These are phyloP conservation scores for Andrena trimmerana DNA, from an alignment of 2,888 invertebrate species.

Conservation along the genomic window DNA sequence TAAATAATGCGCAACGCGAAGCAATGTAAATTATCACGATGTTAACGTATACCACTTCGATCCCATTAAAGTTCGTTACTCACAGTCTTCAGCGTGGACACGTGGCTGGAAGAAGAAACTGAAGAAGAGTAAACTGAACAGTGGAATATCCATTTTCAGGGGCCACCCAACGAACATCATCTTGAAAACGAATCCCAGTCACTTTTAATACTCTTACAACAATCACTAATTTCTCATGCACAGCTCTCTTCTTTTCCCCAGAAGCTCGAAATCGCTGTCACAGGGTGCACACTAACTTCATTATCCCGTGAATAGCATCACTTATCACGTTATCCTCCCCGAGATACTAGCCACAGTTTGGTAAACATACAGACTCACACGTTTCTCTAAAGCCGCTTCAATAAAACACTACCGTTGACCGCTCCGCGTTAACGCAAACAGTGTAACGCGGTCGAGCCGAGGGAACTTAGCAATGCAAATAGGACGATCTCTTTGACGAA, in stretches of 20 bases:
- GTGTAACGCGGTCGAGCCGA: not conserved
- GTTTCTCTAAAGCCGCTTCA: too few relatives aligned
- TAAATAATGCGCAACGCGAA: not conserved
- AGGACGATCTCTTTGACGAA: not conserved
- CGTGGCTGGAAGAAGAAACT: slow-evolving; percentile 17
- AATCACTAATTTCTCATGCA: not conserved
- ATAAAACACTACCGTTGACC: too few relatives aligned
- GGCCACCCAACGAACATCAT: not conserved
- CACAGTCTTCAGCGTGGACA: slow-evolving; percentile 50
- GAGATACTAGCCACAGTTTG: not conserved
- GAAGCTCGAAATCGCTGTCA: not conserved
- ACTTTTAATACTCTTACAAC: not conserved
- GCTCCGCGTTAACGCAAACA: too few relatives aligned
- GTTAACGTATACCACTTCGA: not conserved
- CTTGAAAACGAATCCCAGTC: not conserved
- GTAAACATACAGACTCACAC: not conserved
- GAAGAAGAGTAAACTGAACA: slow-evolving; percentile 21
- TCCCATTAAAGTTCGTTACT: slow-evolving; percentile 38
- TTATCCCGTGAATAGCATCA: not conserved
- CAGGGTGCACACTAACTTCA: not conserved
- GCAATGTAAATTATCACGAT: not conserved
- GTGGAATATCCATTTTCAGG: slow-evolving; percentile 51
- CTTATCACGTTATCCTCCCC: not conserved
- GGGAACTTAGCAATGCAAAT: not conserved
- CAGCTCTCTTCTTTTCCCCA: too few relatives aligned